Conservation (phyloP, 1,140 invertebrate genomes). For the Drosophila tani region DNA sequence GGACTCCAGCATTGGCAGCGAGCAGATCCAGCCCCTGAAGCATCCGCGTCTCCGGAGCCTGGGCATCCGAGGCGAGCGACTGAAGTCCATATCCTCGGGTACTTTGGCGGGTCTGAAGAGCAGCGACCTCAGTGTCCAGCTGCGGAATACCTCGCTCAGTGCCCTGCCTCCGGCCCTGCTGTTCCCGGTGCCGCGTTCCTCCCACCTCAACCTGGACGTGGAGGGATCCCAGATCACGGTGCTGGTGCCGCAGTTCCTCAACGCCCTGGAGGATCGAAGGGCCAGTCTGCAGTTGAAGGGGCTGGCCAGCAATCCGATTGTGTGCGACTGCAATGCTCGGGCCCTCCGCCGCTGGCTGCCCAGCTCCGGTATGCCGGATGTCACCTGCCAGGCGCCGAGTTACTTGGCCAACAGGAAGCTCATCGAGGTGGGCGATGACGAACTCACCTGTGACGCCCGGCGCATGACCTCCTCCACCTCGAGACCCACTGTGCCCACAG, state of each 20-base stretch:
- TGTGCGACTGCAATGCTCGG: slow-evolving; percentile 93
- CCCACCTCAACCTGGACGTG: slow-evolving; percentile 91
- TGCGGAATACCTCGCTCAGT: slow-evolving; percentile 92
- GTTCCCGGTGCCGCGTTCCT: slow-evolving; percentile 95
- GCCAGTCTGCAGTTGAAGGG: slow-evolving; percentile 90
- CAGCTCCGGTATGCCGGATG: slow-evolving; percentile 86
- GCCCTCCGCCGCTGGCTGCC: slow-evolving; percentile 92
- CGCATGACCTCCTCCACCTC: slow-evolving; percentile 86
- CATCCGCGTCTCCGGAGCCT: slow-evolving; percentile 92
- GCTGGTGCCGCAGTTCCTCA: slow-evolving; percentile 91
- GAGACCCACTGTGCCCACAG: slow-evolving; percentile 68
- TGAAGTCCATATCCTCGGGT: slow-evolving; percentile 92
- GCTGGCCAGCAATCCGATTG: slow-evolving; percentile 91
- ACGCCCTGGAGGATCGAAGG: slow-evolving; percentile 91
- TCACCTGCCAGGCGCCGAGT: slow-evolving; percentile 89
- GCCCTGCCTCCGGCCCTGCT: slow-evolving; percentile 92
- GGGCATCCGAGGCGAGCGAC: slow-evolving; percentile 90
- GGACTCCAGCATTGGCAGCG: slow-evolving; percentile 91
- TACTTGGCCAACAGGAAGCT: slow-evolving; percentile 89
- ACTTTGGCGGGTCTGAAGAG: slow-evolving; percentile 92
- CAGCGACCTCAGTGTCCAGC: slow-evolving; percentile 88
- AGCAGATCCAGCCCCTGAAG: slow-evolving; percentile 91
- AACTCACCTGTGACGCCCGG: slow-evolving; percentile 90
- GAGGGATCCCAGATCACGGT: slow-evolving; percentile 91
- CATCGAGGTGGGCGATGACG: slow-evolving; percentile 91